Evolutionary conservation across 2,888 invertebrate genomes (phyloP), one percentile per base, ranked within the genome.

Genomic region (Cremastinae sp.): DNA sequence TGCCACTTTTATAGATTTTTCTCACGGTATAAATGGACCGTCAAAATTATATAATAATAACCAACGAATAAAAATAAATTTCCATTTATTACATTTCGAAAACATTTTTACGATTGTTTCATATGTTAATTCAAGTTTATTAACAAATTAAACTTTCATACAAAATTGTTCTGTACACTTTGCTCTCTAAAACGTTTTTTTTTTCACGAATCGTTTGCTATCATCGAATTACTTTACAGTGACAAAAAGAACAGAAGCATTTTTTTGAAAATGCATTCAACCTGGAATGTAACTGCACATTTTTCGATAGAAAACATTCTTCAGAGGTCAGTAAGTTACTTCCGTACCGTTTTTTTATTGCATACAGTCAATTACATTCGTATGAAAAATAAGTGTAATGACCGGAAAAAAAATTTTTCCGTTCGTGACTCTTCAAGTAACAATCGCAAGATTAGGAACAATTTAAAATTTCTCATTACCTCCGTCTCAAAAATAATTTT

Each of bases 141-240:
- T 75, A 65, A 65, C 70, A 75, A 69, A 47, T 36, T 54, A 38
- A 54, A 45, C 47, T 10, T 65, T 53, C 38, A 75, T 70, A 75
- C 70, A 75, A 75, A 75, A 70, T 70, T 64, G 12, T 59, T 38
- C 59, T 75, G 58, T 75, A 59, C 68, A 69, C 38, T 58, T 49
- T 61, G 14, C 51, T 49, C 9, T 36, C 38, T 41, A 34, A n/a
- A n/a, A 53, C 45, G 59, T 18, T 10, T 16, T 59, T 75, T 75
- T 64, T 70, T 64, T 58, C 64, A 45, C 47, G 8, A 36, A 51
- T 59, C 20, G 41, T 54, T 18, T 45, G 59, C 38, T 53, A 64
- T 62, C 43, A 34, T 65, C 38, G 41, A 34, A 28, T 49, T 22
- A 8, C 45, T 47, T 22, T 34, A 38, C 18, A 49, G 28, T 36